A percentile compares a stretch with the other conserved stretches of the same genome.
phyloP scores from a whole-genome alignment of 2,888 invertebrate genomes.

The Eilema depressum region DNA sequence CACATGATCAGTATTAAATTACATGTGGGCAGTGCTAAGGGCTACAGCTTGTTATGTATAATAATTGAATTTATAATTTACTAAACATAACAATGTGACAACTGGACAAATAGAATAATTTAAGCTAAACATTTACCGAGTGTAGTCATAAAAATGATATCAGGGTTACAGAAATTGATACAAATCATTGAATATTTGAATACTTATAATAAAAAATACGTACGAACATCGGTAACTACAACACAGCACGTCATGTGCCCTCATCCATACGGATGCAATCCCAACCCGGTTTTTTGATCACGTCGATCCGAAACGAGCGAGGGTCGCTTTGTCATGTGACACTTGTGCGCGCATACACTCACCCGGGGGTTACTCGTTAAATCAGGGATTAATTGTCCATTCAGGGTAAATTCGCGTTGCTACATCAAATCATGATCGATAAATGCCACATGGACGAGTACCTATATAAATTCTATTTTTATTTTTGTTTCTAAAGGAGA shows the following conservation, averaged over 20 bases:
- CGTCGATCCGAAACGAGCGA: conserved; percentile 74
- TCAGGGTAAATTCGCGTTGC: conserved; percentile 56
- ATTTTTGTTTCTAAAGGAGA: conserved; percentile 4
- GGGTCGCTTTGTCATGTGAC: conserved; percentile 85
- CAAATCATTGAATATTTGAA: conserved; percentile 10
- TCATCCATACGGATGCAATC: conserved; percentile 78
- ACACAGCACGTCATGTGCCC: conserved; percentile 53
- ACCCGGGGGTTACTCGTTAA: conserved; percentile 79
- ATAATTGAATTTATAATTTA: not conserved
- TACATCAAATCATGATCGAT: conserved; percentile 49
- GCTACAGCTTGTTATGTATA: not conserved
- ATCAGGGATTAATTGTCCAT: conserved; percentile 77
- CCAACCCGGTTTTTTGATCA: conserved; percentile 80
- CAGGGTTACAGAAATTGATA: not conserved
- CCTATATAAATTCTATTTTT: conserved; percentile 15
- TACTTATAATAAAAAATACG: conserved; percentile 10
- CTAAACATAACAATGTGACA: not conserved
- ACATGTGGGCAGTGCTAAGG: not conserved
- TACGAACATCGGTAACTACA: conserved; percentile 22
- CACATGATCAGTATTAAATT: not conserved
- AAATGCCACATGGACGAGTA: conserved; percentile 38
- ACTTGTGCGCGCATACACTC: conserved; percentile 80
- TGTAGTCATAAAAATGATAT: not conserved
- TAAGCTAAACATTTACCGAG: not conserved
- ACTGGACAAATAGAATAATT: not conserved